Evolutionary conservation across 2,888 invertebrate genomes (phyloP).

Genomic region (Cephus nigrinus): DNA sequence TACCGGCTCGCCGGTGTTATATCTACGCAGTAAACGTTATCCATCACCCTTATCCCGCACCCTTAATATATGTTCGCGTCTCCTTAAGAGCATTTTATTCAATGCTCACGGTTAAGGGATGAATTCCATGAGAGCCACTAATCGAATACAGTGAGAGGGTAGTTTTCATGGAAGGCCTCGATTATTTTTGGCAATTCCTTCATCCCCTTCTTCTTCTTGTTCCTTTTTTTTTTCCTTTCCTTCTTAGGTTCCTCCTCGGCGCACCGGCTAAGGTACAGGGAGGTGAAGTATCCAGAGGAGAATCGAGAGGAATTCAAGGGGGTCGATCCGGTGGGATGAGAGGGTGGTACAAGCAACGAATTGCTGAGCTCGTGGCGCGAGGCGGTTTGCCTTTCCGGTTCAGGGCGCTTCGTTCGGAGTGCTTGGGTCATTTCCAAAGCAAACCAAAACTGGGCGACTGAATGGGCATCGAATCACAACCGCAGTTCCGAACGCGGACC

Average conservation of each 20-base stretch:
- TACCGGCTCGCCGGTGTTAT: conserved; percentile 28
- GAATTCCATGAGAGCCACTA: background rate
- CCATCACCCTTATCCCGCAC: conserved; percentile 8
- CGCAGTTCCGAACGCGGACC: conserved; percentile 46
- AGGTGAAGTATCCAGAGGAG: conserved; percentile 12
- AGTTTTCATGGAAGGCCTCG: background rate
- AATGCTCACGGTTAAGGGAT: background rate
- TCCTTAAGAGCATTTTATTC: background rate
- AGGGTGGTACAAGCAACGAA: conserved; percentile 8
- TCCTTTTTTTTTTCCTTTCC: background rate
- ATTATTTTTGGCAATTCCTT: background rate
- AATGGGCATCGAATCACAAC: conserved; percentile 61
- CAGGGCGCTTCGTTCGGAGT: conserved; percentile 48
- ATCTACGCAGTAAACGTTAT: conserved; percentile 42
- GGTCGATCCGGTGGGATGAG: conserved; percentile 10
- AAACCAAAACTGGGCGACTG: conserved; percentile 59
- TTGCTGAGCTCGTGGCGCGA: conserved; percentile 17
- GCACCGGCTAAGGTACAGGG: conserved; percentile 9
- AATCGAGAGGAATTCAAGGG: conserved; percentile 20
- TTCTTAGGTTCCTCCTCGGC: conserved; percentile 34
- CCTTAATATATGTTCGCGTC: background rate
- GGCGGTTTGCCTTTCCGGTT: conserved; percentile 54
- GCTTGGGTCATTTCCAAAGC: conserved; percentile 63
- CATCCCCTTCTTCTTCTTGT: background rate
- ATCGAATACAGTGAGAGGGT: background rate